Evolutionary conservation across 2,113 vertebrate genomes (phyloP).

Genomic region (Albula goreensis): DNA sequence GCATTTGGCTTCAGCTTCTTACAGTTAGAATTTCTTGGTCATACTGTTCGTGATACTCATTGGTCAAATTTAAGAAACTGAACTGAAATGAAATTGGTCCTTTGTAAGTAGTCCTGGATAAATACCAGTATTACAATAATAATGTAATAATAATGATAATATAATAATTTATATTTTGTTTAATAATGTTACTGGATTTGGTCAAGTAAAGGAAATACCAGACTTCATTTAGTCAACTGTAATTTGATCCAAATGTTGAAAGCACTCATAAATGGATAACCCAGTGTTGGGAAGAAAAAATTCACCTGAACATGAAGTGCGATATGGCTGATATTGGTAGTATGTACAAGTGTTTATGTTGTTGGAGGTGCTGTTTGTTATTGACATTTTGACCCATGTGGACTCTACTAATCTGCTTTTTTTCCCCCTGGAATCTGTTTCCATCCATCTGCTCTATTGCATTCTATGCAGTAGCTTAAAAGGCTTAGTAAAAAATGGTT

Average conservation of each 20-base stretch:
- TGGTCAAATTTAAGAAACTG: neutral
- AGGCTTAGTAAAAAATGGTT: neutral
- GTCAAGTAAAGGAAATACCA: neutral
- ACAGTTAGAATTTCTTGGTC: neutral
- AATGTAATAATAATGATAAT: neutral
- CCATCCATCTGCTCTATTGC: neutral
- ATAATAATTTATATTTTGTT: too few relatives aligned
- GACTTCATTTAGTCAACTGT: neutral
- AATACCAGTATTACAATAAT: neutral
- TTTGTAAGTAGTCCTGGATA: neutral
- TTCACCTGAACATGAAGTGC: neutral
- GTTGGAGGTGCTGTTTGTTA: slow-evolving; percentile 2
- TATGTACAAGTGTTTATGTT: neutral
- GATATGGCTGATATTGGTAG: neutral
- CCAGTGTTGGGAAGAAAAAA: neutral
- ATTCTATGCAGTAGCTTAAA: neutral
- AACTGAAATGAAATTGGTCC: neutral
- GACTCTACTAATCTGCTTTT: neutral
- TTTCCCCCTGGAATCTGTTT: neutral
- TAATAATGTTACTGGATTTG: too few relatives aligned
- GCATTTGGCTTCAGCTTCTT: neutral
- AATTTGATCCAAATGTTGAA: neutral
- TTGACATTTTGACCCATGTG: neutral
- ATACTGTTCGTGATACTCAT: neutral
- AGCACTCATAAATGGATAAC: neutral